phyloP scores from a whole-genome alignment of 2,888 invertebrate genomes.

The Trachelus troglodyta region DNA sequence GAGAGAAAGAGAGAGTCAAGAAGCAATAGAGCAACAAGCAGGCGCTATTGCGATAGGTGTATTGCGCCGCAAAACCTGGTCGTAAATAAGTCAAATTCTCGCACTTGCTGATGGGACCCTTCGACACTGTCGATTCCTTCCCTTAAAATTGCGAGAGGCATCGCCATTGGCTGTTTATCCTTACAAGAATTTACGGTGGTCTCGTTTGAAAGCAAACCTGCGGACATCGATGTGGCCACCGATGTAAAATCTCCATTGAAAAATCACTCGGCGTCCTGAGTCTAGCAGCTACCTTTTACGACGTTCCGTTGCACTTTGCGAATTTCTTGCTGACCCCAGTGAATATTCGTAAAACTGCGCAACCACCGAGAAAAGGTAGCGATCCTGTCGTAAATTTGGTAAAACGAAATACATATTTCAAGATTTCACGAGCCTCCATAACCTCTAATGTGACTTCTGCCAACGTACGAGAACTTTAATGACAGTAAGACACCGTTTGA shows the following conservation, averaged over 20 bases:
- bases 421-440: conserved; percentile 7
- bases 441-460: background rate
- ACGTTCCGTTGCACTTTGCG: conserved; percentile 41
- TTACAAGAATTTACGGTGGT: conserved; percentile 53
- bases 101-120: background rate
- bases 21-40: background rate
- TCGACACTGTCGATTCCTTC: background rate
- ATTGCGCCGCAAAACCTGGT: conserved; percentile 18
- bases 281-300: conserved; percentile 27
- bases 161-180: background rate
- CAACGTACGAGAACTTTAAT: too few species aligned
- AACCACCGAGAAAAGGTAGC: conserved; percentile 31
- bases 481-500: too few species aligned
- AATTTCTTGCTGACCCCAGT: conserved; percentile 34
- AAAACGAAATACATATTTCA: background rate
- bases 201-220: conserved; percentile 39
- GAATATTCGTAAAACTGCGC: conserved; percentile 28
- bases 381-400: conserved; percentile 34
- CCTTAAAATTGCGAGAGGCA: background rate
- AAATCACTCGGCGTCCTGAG: background rate
- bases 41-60: background rate
- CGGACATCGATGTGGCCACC: conserved; percentile 46
- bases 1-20: background rate
- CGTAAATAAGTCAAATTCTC: conserved; percentile 41
- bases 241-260: conserved; percentile 14